Conservation (phyloP, 1,140 invertebrate species). For the Sitobion miscanthi region DNA sequence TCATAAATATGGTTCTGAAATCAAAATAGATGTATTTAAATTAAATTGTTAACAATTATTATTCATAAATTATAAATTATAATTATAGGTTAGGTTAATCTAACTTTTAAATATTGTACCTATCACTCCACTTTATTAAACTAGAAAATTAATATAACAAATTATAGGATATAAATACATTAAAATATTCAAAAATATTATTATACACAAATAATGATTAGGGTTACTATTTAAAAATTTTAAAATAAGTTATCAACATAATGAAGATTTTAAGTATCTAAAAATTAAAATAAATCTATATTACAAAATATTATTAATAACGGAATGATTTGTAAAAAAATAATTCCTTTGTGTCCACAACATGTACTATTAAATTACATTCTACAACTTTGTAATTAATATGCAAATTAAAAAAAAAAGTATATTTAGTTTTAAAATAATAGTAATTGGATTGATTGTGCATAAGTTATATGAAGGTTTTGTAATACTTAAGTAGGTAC, state of each 20-base stretch:
- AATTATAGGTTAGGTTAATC: background rate
- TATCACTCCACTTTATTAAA: background rate
- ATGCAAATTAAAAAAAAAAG: background rate
- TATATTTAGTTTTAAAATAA: background rate
- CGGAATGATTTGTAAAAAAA: background rate
- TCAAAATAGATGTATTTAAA: slow-evolving; percentile 33
- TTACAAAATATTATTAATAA: background rate
- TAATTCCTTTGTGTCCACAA: background rate
- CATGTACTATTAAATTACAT: background rate
- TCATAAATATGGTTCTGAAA: slow-evolving; percentile 81
- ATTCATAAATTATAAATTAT: background rate
- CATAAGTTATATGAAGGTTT: slow-evolving; percentile 1
- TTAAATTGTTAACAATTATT: background rate
- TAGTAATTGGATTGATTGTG: background rate
- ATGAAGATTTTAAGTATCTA: background rate
- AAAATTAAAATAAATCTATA: background rate
- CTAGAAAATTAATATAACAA: background rate
- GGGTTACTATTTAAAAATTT: background rate
- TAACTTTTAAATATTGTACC: background rate
- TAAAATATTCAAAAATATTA: too few relatives aligned
- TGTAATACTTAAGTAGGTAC: background rate
- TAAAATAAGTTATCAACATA: background rate
- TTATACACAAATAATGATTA: background rate
- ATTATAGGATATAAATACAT: background rate
- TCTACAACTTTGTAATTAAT: too few relatives aligned